These are phyloP conservation scores for Tenodera sinensis DNA, from an alignment of 2,888 invertebrate species.

Conservation along the genomic window DNA sequence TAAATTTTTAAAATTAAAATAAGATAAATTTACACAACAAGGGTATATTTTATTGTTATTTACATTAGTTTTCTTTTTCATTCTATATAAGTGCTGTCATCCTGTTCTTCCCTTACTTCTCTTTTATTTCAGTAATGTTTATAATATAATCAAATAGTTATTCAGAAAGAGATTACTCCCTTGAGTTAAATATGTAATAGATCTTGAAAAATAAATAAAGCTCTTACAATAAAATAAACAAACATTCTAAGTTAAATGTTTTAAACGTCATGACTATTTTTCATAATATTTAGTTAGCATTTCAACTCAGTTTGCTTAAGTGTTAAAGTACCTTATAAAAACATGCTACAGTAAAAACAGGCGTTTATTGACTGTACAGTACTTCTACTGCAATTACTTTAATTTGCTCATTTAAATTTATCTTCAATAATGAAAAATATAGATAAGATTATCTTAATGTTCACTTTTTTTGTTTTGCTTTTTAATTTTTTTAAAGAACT, in stretches of 20 bases:
- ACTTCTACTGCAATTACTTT: not conserved
- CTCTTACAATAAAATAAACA: not conserved
- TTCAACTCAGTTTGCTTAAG: not conserved
- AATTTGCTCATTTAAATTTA: not conserved
- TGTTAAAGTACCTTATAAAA: not conserved
- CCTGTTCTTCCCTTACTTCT: not conserved
- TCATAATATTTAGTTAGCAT: not conserved
- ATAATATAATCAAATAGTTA: not conserved
- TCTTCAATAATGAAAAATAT: not conserved
- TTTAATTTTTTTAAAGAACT: too few relatives aligned
- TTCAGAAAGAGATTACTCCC: not conserved
- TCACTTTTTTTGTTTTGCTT: too few relatives aligned
- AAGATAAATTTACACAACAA: not conserved
- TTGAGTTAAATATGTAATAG: not conserved
- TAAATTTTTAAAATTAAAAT: not conserved
- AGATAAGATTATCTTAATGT: not conserved
- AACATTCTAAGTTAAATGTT: not conserved
- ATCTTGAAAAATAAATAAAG: not conserved
- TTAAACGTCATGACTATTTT: not conserved
- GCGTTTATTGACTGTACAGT: not conserved
- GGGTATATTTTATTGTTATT: not conserved
- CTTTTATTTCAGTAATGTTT: not conserved
- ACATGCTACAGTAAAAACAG: not conserved
- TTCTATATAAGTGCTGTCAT: not conserved
- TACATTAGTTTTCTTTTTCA: not conserved